Conservation (phyloP, 2,797 vertebrate genomes). For the Bucorvus abyssinicus region DNA sequence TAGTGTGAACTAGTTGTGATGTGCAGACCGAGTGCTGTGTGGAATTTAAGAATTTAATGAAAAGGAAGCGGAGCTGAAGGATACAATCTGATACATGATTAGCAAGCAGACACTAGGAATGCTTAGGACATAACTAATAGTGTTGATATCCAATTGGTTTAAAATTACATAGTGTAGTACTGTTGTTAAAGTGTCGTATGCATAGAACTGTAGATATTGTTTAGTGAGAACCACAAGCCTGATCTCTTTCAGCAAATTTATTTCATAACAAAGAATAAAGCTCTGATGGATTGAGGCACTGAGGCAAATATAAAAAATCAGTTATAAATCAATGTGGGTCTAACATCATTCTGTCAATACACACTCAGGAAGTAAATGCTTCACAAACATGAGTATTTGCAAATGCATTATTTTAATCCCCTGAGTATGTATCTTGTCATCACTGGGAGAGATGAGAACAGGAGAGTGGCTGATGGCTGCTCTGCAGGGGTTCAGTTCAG, state of each 20-base stretch:
- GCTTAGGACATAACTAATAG: constrained; percentile 23
- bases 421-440: not conserved
- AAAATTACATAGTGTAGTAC: not conserved
- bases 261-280: not conserved
- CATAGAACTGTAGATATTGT: not conserved
- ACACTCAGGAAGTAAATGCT: not conserved
- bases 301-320: not conserved
- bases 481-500: not conserved
- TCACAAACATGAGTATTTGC: not conserved
- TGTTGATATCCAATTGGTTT: not conserved
- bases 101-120: not conserved
- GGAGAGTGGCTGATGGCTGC: not conserved
- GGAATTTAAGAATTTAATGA: constrained; percentile 33
- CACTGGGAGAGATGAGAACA: not conserved
- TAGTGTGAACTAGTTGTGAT: not conserved
- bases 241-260: not conserved
- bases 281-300: not conserved
- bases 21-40: not conserved
- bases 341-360: not conserved
- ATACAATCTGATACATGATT: not conserved
- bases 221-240: not conserved
- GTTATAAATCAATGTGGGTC: not conserved
- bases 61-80: not conserved
- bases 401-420: not conserved
- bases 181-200: not conserved